Evolutionary conservation across 2,797 vertebrate genomes (phyloP).

Genomic region (Rhodeus uyekii): DNA sequence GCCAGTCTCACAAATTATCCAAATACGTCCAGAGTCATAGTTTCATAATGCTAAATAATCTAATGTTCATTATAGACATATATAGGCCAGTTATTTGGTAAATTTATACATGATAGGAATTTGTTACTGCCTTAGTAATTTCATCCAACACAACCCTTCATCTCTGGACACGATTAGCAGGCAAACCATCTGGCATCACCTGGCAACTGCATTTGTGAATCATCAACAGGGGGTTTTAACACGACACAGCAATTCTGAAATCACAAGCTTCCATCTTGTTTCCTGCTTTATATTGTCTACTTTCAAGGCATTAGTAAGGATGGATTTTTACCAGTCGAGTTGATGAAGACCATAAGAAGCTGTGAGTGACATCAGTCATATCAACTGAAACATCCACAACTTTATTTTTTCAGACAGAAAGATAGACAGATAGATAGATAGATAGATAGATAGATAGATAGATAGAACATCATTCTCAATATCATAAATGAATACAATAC

Average conservation of each 20-base stretch:
- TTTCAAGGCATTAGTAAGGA: not conserved
- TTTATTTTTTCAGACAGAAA: not conserved
- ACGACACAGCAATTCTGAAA: not conserved
- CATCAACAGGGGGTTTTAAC: not conserved
- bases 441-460: not conserved
- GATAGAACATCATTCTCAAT: conserved; percentile 40
- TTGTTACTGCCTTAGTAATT: not conserved
- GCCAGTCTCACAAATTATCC: not conserved
- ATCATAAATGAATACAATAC: conserved; percentile 62
- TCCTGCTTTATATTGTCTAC: not conserved
- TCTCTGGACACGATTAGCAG: conserved; percentile 14
- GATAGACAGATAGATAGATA: not conserved
- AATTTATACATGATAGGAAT: not conserved
- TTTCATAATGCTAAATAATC: not conserved
- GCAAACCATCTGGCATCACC: conserved; percentile 6
- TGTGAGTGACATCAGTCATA: not conserved
- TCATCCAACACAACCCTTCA: not conserved
- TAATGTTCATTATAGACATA: not conserved
- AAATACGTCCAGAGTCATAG: not conserved
- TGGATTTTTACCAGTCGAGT: not conserved
- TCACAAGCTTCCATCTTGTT: not conserved
- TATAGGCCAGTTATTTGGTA: too few species aligned
- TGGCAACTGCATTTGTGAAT: conserved; percentile 17
- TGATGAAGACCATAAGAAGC: not conserved
- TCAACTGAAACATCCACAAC: not conserved